Evolutionary conservation across 2,888 invertebrate species (phyloP), one percentile per base, ranked within the genome.

Genomic region (Ceriagrion tenellum): DNA sequence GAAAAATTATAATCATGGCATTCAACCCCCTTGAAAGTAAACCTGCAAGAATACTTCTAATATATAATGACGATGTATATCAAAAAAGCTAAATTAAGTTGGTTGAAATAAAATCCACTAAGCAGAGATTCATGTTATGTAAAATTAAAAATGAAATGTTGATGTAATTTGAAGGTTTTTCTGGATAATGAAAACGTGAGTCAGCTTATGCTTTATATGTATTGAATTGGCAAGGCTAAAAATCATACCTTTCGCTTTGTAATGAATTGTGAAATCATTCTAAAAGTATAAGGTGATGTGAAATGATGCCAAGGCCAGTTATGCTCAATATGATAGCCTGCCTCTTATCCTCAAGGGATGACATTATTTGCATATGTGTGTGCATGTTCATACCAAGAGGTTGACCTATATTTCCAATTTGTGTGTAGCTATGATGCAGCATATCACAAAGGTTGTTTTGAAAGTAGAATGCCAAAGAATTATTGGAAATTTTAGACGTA

Each of bases 301-400:
- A 47, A 93, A 69, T 74, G 63, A 93, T 74, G 69, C 93, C 93
- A 93, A 63, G 69, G 69, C 47, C 93, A 93, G 63, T 93, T 93
- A 93, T 93, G 74, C 93, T 93, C 93, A 93, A 93, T 93, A 93
- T 93, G 47, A 93, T 93, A 93, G 93, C 93, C 93, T 93, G 93
- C 93, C 93, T 93, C 93, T 93, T 69, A 69, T 93, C 93, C 93
- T 69, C 26, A 74, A 47, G 13, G 93, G 93, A 93, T 74, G 93
- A 93, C 93, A 93, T 93, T 74, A 69, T 93, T 93, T 93, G 93
- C 93, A 93, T 93, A 91, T 93, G 47, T 93, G 91, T 91, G 93
- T 93, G 40, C 93, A 93, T 93, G 93, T 69, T 74, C 93, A 93
- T 47, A 91, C 69, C 47, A 69, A n/a, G 69, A 93, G 74, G 63